Evolutionary conservation across 2,113 vertebrate genomes (phyloP).

Genomic region (Chascanopsetta lugubris): DNA sequence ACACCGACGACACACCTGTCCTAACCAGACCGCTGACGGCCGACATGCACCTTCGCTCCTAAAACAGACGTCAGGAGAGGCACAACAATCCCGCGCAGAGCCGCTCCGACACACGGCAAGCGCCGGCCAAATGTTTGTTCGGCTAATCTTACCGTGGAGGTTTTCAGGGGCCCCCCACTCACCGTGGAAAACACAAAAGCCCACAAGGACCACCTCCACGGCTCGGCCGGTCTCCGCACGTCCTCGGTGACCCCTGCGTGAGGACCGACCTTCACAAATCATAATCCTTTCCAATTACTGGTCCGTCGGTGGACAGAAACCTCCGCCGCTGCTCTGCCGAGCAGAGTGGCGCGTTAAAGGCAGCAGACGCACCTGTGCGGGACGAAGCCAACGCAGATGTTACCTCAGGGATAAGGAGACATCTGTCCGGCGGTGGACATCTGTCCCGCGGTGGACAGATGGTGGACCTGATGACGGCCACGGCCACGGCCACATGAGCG

Average conservation of each 20-base stretch:
- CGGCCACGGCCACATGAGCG: background rate
- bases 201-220: slow-evolving; percentile 33
- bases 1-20: slow-evolving; percentile 55
- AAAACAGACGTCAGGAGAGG: slow-evolving; percentile 28
- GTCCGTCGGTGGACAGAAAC: slow-evolving; percentile 38
- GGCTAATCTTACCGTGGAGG: slow-evolving; percentile 36
- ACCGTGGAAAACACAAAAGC: slow-evolving; percentile 38
- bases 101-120: background rate
- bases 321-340: too few species aligned
- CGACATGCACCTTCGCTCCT: slow-evolving; percentile 11
- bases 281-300: slow-evolving; percentile 73
- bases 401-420: slow-evolving; percentile 27
- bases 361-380: too few species aligned
- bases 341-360: too few species aligned
- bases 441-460: slow-evolving; percentile 30
- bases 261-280: slow-evolving; percentile 30
- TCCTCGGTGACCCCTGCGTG: slow-evolving; percentile 43
- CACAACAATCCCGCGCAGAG: slow-evolving; percentile 1
- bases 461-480: slow-evolving; percentile 15
- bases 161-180: slow-evolving; percentile 20
- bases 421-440: too few species aligned
- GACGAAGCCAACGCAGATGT: too few species aligned
- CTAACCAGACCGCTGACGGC: background rate
- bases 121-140: slow-evolving; percentile 16
- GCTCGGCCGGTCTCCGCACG: slow-evolving; percentile 50